Base-by-base conservation (phyloP, 2,113 vertebrate species). In the Prochilodus magdalenae region DNA sequence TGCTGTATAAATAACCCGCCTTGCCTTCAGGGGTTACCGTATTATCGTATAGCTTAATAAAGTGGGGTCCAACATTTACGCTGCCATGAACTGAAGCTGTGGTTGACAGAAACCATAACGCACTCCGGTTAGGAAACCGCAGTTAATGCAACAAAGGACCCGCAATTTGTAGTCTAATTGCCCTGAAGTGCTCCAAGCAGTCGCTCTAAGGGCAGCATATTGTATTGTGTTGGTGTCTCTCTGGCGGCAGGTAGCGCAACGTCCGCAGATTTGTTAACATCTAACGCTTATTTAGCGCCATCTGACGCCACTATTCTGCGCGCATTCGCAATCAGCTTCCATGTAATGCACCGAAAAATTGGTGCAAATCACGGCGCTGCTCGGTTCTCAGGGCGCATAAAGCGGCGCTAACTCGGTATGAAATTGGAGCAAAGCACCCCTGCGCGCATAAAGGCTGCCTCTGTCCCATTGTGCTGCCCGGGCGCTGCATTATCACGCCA, bases 351-450 rank as follows among this genome's bases (percentile, higher is more conserved):
- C 77, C 81, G 85, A 83, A 80, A 80, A 82, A 81, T 83, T 82
- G 84, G 71, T 84, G 83, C 60, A 70, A 77, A 57, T 72, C 75
- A 66, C 44, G 66, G 75, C 83, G 81, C 60, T 44, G 71, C 76
- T 76, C 44, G 57, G 77, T 83, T 87, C 79, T 85, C 69, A 82
- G 66, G 53, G 44, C 10, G 70, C 30, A 67, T 84, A 89, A 90
- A 79, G 53, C 66, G 24, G 87, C 82, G 84, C 90, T 90, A 92
- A 93, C 94, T 93, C 87, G 86, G 86, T 92, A 92, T 93, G 92
- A 93, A 93, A 93, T 91, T 67, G 81, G 91, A 49, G 80, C 62
- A 75, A 67, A 79, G 77, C 89, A 86, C 73, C 26, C 22, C 76
- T 36, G 36, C 69, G 75, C 82, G 75, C 86, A 80, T 84, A 85